phyloP scores from a whole-genome alignment of 2,113 vertebrate species.

The Cygnus buccinator region DNA sequence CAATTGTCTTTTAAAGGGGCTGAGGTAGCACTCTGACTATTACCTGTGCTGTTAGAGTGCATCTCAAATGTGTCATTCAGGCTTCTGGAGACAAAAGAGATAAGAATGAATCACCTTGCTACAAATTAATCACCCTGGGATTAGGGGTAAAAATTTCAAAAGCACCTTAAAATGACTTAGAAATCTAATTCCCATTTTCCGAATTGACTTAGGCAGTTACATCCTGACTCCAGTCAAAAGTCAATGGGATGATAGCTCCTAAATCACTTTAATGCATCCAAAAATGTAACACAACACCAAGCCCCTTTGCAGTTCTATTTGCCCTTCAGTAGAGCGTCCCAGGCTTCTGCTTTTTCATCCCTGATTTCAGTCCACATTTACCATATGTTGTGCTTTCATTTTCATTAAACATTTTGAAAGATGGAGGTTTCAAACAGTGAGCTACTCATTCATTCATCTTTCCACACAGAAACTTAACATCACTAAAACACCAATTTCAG shows the following conservation, averaged over 20 bases:
- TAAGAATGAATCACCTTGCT: slow-evolving; percentile 57
- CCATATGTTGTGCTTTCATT: slow-evolving; percentile 46
- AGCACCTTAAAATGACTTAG: slow-evolving; percentile 63
- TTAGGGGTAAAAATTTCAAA: slow-evolving; percentile 62
- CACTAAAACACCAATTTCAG: slow-evolving; percentile 37
- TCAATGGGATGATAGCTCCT: slow-evolving; percentile 51
- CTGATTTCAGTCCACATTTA: slow-evolving; percentile 36
- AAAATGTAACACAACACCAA: slow-evolving; percentile 36
- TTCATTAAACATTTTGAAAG: slow-evolving; percentile 63
- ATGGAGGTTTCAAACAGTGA: slow-evolving; percentile 58
- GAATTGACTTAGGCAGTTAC: slow-evolving; percentile 53
- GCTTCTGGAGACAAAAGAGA: slow-evolving; percentile 49
- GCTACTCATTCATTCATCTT: slow-evolving; percentile 38
- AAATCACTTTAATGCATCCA: slow-evolving; percentile 52
- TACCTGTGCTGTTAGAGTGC: slow-evolving; percentile 64
- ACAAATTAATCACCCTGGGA: slow-evolving; percentile 61
- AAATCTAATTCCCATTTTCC: slow-evolving; percentile 64
- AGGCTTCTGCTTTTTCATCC: slow-evolving; percentile 15
- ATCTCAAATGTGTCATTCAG: slow-evolving; percentile 61
- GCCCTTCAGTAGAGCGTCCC: slow-evolving; percentile 8
- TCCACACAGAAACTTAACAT: slow-evolving; percentile 42
- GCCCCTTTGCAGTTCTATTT: not conserved
- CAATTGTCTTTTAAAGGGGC: slow-evolving; percentile 59
- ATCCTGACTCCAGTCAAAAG: slow-evolving; percentile 47
- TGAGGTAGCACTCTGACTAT: slow-evolving; percentile 63